Percentiles rank a stretch among this genome's conserved stretches.
Conservation (phyloP, 2,113 vertebrate species). For the Cranoglanis bouderius region DNA sequence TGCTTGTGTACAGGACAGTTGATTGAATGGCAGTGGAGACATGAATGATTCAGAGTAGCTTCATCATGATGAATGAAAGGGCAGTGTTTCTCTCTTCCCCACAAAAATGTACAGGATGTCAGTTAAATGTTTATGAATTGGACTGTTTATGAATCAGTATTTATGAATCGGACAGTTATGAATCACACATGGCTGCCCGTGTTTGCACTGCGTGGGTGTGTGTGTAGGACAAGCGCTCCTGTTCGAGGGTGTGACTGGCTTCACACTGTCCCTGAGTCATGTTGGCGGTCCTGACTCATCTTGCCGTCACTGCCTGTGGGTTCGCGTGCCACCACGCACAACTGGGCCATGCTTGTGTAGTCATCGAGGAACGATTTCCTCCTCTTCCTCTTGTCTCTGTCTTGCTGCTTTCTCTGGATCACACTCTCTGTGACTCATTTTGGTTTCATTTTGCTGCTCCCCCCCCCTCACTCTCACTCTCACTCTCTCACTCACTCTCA, state of each 20-base stretch:
- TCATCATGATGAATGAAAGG: conserved; percentile 27
- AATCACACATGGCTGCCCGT: conserved; percentile 27
- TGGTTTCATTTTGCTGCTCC: conserved; percentile 59
- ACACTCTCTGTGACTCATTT: conserved; percentile 61
- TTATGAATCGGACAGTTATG: conserved; percentile 34
- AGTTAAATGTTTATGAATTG: conserved; percentile 39
- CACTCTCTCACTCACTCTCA: conserved; percentile 30
- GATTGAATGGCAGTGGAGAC: conserved; percentile 10
- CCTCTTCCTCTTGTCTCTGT: conserved; percentile 42
- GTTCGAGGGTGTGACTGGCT: conserved; percentile 32
- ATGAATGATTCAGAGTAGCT: conserved; percentile 41
- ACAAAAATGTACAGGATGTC: conserved; percentile 32
- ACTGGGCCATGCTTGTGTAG: conserved; percentile 44
- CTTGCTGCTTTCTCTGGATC: conserved; percentile 42
- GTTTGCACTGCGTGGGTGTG: conserved; percentile 29
- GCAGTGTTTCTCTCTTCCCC: not conserved
- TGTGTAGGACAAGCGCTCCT: conserved; percentile 28
- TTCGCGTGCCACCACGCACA: conserved; percentile 43
- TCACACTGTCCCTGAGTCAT: conserved; percentile 47
- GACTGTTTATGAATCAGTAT: conserved; percentile 34
- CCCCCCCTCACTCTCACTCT: conserved; percentile 30
- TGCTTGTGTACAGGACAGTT: conserved; percentile 15
- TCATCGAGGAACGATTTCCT: conserved; percentile 61
- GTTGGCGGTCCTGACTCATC: conserved; percentile 55
- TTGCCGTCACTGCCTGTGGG: conserved; percentile 47